Percentiles rank a stretch among this genome's conserved stretches.
phyloP scores from a whole-genome alignment of 2,113 vertebrate genomes.

The Calcarius ornatus region DNA sequence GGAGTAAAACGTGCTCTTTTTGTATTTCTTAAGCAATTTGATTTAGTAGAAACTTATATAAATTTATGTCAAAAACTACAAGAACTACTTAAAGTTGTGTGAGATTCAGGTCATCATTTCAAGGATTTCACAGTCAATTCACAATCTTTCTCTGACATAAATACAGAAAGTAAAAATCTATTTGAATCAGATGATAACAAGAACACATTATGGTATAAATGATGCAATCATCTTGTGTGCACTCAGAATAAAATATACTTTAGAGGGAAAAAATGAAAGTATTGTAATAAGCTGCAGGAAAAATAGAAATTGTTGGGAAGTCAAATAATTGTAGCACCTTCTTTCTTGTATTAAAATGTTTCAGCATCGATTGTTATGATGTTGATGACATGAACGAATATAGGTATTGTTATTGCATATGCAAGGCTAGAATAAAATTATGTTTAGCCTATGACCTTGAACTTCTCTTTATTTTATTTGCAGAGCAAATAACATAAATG shows the following conservation, averaged over 20 bases:
- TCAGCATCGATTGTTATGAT: accelerated
- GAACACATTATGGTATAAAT: background rate
- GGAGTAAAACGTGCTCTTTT: background rate
- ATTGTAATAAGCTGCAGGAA: background rate
- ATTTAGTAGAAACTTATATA: background rate
- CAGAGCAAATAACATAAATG: background rate
- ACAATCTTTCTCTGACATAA: background rate
- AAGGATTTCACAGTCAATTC: background rate
- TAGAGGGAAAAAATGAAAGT: background rate
- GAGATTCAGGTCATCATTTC: background rate
- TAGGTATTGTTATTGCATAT: background rate
- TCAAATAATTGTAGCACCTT: background rate
- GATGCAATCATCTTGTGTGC: background rate
- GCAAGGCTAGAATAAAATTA: background rate
- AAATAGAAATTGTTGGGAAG: background rate
- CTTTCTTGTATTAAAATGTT: background rate
- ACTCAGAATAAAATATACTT: background rate
- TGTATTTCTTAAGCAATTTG: background rate
- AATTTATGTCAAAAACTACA: background rate
- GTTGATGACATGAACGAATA: background rate
- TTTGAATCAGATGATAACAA: background rate
- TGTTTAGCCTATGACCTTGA: background rate
- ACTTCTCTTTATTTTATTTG: background rate
- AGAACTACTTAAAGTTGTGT: background rate
- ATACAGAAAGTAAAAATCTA: background rate